A percentile compares a stretch with the other conserved stretches of the same genome.
Evolutionary conservation across 2,113 vertebrate genomes (phyloP).

Genomic region (Pitta sordida): DNA sequence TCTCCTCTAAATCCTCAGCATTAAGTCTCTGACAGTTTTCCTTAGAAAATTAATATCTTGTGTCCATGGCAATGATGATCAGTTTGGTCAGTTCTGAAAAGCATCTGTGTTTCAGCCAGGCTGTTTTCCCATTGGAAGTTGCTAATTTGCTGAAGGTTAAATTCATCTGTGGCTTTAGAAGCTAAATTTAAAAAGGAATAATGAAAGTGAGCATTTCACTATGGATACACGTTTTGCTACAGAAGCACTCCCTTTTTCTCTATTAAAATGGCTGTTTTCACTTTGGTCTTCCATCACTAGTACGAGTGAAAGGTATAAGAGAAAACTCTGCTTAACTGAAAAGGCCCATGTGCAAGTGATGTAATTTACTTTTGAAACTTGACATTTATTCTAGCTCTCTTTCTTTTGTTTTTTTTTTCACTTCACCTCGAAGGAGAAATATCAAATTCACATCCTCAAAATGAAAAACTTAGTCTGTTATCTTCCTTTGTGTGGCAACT

Average conservation of each 20-base stretch:
- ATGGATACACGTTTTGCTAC: neutral
- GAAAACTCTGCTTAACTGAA: neutral
- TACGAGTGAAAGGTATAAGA: neutral
- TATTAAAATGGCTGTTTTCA: neutral
- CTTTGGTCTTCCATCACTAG: neutral
- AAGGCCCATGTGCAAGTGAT: neutral
- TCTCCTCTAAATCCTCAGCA: neutral
- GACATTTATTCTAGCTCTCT: neutral
- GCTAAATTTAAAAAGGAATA: neutral
- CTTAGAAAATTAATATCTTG: neutral
- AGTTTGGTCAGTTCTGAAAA: neutral
- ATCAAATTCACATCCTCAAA: neutral
- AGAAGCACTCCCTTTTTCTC: neutral
- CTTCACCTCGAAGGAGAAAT: neutral
- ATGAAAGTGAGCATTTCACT: neutral
- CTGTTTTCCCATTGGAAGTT: conserved; percentile 6
- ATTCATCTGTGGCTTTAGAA: neutral
- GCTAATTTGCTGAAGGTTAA: neutral
- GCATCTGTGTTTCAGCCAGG: neutral
- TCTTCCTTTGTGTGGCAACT: neutral
- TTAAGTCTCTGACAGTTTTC: neutral
- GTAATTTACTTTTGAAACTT: conserved; percentile 18
- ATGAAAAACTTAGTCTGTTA: neutral
- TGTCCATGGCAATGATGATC: neutral
- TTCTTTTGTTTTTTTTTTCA: neutral